Conservation (phyloP, 2,113 vertebrate genomes). For the Chiloscyllium plagiosum region DNA sequence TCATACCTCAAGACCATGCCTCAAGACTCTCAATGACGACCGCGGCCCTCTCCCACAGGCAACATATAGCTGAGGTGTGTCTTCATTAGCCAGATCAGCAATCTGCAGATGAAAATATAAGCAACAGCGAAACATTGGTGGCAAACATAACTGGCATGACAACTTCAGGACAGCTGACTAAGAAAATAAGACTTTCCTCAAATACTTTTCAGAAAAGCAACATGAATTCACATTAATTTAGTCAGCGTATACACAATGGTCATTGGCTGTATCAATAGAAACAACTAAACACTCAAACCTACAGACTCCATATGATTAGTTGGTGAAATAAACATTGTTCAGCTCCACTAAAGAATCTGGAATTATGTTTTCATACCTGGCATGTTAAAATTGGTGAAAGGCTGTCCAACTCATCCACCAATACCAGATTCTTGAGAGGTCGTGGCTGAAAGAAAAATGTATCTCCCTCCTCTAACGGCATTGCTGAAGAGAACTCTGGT, state of each 20-base stretch:
- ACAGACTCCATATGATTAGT: not conserved
- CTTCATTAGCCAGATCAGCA: constrained; percentile 94
- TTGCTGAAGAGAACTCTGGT: constrained; percentile 96
- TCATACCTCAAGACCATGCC: constrained; percentile 90
- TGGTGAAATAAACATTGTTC: not conserved
- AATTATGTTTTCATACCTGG: constrained; percentile 60
- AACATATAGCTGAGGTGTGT: constrained; percentile 91
- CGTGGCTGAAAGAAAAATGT: constrained; percentile 97
- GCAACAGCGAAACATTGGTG: not conserved
- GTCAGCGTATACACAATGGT: not conserved
- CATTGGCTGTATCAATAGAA: not conserved
- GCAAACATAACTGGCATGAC: not conserved
- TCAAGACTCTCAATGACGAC: constrained; percentile 85
- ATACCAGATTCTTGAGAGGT: constrained; percentile 88
- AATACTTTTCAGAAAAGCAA: not conserved
- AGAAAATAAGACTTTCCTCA: not conserved
- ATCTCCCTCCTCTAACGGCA: constrained; percentile 96
- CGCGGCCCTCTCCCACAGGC: constrained; percentile 86
- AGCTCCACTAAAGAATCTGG: not conserved
- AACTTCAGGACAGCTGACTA: not conserved
- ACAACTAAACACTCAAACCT: not conserved
- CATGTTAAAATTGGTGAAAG: constrained; percentile 93
- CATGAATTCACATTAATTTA: not conserved
- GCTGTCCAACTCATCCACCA: constrained; percentile 93
- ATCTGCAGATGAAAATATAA: constrained; percentile 60